These are phyloP conservation scores for Paguma larvata DNA, from an alignment of 2,797 vertebrate species.

Conservation along the genomic window DNA sequence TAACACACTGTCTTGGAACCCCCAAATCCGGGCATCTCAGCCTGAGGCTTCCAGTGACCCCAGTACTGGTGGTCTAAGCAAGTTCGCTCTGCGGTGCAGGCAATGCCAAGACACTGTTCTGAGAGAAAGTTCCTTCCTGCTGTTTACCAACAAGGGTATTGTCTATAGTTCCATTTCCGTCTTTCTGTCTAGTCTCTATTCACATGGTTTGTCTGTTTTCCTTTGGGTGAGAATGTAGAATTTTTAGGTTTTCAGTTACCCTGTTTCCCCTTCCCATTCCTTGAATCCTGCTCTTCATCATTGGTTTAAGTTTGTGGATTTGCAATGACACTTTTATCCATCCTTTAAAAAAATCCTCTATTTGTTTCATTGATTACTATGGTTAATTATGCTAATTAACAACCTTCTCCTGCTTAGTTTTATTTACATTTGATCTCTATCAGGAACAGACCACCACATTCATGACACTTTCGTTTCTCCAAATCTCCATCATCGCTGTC, in stretches of 20 bases:
- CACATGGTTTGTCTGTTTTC: not conserved
- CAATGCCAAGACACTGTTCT: not conserved
- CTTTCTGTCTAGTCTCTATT: not conserved
- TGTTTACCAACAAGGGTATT: too few relatives aligned
- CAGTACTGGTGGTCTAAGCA: not conserved
- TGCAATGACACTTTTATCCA: not conserved
- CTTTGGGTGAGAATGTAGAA: not conserved
- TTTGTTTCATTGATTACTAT: not conserved
- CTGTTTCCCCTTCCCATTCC: not conserved
- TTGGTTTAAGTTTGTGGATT: not conserved
- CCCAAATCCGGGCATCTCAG: not conserved
- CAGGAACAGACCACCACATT: not conserved
- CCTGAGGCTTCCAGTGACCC: not conserved
- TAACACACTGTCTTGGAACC: not conserved
- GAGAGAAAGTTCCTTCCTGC: not conserved
- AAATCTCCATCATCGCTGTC: not conserved
- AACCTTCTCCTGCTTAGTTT: not conserved
- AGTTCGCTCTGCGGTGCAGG: not conserved
- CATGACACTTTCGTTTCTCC: not conserved
- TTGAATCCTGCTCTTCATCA: not conserved
- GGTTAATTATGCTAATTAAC: not conserved
- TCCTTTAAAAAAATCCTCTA: not conserved
- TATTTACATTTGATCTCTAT: not conserved
- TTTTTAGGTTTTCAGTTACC: not conserved
- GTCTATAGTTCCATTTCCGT: accelerated